Base-by-base conservation (phyloP, 2,113 vertebrate species). In the Neopipo cinnamomea region DNA sequence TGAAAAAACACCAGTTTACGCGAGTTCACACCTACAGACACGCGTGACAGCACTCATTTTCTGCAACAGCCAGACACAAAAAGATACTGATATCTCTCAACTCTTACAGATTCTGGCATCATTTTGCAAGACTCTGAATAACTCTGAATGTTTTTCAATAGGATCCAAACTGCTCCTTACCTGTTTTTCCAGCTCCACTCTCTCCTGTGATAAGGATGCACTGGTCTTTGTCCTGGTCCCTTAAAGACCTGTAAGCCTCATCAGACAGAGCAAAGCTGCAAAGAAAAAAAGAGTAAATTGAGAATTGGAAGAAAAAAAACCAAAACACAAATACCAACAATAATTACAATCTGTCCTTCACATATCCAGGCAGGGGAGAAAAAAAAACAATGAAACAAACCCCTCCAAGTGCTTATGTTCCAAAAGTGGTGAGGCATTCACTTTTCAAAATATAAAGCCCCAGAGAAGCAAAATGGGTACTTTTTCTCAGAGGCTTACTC, bases 191-290 rank as follows among this genome's bases (percentile, higher is more conserved):
- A 89, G 99, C 99, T 85, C 99, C 99, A 14, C 99, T 99, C 96
- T 99, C 99, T 80, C 99, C 99, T 31, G 99, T 99, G 88, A 99
- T 99, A 89, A 99, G 99, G 94, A 99, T 99, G 76, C 99, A 99
- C 52, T 99, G 99, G 97, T 99, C 99, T 97, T 99, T 99, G 96
- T 99, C 99, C 97, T 99, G 99, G 98, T 99, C 99, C 80, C 99
- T 98, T 88, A 99, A 97, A n/a, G 99, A 99, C 88, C 99, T 98
- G 95, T 99, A 99, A 8, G 99, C 99, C 98, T 99, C 99, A 92
- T 99, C 99, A 62, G 99, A 99, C 96, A 99, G 96, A 81, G 99
- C 99, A 83, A 99, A 99, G 91, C 99, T 99, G 98, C n/a, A 98
- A 97, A 88, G 89, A 14, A 92, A 75, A 61, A 80, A 46, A 55